These are phyloP conservation scores for Oithona nana DNA, from an alignment of 2,888 invertebrate genomes.

Conservation along the genomic window DNA sequence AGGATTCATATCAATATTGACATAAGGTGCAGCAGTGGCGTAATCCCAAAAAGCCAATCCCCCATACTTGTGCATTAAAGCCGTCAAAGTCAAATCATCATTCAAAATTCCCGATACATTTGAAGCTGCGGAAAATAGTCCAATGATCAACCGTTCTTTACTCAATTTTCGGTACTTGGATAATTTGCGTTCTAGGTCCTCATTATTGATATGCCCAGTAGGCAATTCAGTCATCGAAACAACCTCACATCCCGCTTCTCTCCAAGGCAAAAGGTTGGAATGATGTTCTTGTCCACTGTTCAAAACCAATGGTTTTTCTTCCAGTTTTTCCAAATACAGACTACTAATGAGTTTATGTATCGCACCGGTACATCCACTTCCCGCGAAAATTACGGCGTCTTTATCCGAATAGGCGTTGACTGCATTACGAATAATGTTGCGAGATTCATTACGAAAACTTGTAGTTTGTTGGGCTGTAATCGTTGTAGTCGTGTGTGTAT, in stretches of 20 bases:
- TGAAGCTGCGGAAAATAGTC: conserved; percentile 67
- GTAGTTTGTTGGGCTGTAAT: conserved; percentile 71
- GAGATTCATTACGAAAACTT: conserved; percentile 52
- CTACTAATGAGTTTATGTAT: conserved; percentile 54
- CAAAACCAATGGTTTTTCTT: conserved; percentile 35
- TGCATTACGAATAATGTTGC: conserved; percentile 52
- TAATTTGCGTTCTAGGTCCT: conserved; percentile 49
- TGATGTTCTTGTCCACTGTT: conserved; percentile 57
- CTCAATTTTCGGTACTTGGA: conserved; percentile 36
- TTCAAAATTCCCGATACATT: conserved; percentile 71
- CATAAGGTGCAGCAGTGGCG: conserved; percentile 58
- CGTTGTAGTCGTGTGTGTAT: conserved; percentile 58
- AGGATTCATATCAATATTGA: conserved; percentile 66
- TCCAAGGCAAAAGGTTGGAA: conserved; percentile 60
- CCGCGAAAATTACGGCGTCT: conserved; percentile 54
- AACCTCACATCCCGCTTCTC: conserved; percentile 57
- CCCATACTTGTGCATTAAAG: conserved; percentile 57
- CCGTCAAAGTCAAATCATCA: conserved; percentile 60
- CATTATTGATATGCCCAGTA: conserved; percentile 57
- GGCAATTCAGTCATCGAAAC: conserved; percentile 55
- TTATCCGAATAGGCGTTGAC: conserved; percentile 59
- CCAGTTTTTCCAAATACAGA: conserved; percentile 34
- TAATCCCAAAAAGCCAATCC: conserved; percentile 79
- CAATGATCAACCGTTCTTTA: conserved; percentile 43
- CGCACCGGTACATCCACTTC: conserved; percentile 51